Evolutionary conservation across 2,797 vertebrate genomes (phyloP).

Genomic region (Enteromius mattozi): DNA sequence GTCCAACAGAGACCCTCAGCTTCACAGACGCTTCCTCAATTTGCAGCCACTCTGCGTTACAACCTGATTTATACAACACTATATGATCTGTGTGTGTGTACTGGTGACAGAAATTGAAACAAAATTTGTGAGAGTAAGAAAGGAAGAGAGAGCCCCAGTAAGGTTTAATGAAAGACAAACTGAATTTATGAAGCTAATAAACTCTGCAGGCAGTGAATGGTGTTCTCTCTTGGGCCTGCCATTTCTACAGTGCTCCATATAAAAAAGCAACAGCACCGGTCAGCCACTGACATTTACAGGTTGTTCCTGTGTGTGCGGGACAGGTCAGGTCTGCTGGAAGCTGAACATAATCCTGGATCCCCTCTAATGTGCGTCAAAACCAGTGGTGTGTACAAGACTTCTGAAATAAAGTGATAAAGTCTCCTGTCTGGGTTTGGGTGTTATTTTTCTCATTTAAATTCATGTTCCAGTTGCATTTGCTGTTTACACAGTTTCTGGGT

Average conservation of each 20-base stretch:
- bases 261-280: constrained; percentile 37
- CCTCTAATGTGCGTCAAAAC: background rate
- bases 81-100: constrained; percentile 12
- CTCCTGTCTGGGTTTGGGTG: background rate
- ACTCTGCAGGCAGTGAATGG: constrained; percentile 40
- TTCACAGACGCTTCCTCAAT: constrained; percentile 42
- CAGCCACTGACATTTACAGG: constrained; percentile 53
- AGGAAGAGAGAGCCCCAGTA: constrained; percentile 2
- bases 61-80: constrained; percentile 54
- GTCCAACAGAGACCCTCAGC: constrained; percentile 55
- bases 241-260: constrained; percentile 50
- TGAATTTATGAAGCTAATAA: constrained; percentile 61
- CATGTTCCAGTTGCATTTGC: background rate
- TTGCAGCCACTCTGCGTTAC: constrained; percentile 37
- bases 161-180: constrained; percentile 59
- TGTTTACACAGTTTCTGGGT: constrained; percentile 1
- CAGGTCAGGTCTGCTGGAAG: background rate
- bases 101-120: background rate
- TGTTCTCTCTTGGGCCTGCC: constrained; percentile 46
- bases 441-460: background rate
- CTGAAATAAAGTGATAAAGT: background rate
- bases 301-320: constrained; percentile 18
- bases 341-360: background rate
- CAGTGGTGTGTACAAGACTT: background rate
- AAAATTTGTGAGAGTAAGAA: background rate